Evolutionary conservation across 2,888 invertebrate species (phyloP).

Genomic region (Sarcophaga caerulescens): DNA sequence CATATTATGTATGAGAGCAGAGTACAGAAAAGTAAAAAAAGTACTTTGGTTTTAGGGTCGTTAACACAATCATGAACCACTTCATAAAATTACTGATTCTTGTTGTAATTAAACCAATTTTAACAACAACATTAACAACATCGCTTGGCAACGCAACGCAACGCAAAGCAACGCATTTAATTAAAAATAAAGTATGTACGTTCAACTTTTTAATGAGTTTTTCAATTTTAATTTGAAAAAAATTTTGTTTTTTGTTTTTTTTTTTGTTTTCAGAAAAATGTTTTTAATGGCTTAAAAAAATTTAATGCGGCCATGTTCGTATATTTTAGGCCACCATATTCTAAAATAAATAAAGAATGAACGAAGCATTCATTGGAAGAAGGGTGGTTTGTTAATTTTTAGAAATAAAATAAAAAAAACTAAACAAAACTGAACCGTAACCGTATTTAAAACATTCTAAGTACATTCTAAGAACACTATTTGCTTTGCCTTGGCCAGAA

Average conservation of each 20-base stretch:
- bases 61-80: slow-evolving; percentile 44
- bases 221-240: neutral
- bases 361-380: slow-evolving; percentile 4
- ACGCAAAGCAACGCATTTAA: slow-evolving; percentile 55
- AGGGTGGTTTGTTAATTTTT: slow-evolving; percentile 13
- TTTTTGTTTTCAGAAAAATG: slow-evolving; percentile 11
- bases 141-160: neutral
- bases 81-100: slow-evolving; percentile 19
- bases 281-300: slow-evolving; percentile 47
- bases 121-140: slow-evolving; percentile 46
- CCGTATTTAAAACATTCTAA: too few relatives aligned
- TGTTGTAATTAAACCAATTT: slow-evolving; percentile 40
- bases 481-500: slow-evolving; percentile 19
- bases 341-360: slow-evolving; percentile 5
- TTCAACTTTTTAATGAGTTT: neutral
- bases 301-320: slow-evolving; percentile 55
- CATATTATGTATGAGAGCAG: neutral
- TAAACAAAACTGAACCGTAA: slow-evolving; percentile 26
- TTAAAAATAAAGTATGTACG: neutral
- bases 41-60: slow-evolving; percentile 39
- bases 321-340: slow-evolving; percentile 24
- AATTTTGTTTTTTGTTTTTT: neutral
- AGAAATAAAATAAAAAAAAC: neutral
- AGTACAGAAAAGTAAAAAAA: neutral
- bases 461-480: slow-evolving; percentile 41